Base-by-base conservation (phyloP, 2,888 invertebrate genomes). In the Microctonus brassicae region DNA sequence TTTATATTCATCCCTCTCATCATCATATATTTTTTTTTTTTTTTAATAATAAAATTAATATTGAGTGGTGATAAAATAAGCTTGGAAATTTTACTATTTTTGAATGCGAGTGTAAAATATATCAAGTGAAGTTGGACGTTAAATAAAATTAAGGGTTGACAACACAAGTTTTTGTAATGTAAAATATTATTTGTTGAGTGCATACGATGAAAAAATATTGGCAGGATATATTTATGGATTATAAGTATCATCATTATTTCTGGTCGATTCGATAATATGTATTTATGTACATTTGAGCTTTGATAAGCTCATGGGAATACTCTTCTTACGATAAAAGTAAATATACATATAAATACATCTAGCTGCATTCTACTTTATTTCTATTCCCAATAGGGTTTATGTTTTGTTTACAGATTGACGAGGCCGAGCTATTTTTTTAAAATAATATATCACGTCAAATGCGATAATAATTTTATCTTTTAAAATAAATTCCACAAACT, bases 241-340 rank as follows among this genome's bases (percentile, higher is more conserved):
- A 55, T 29, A 20, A 26, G 26, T 22, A 29, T 17, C 26, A 17
- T 26, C 65, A 34, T 53, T 65, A 53, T 34, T 65, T 65, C 22
- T 65, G 36, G 36, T 55, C 55, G 29, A 9, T 11, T 53, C 53
- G 55, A 55, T 65, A 42, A 63, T 52, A n/a, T 63, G 29, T 29
- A n/a, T 29, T 33, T 17, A 26, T 13, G 63, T 7, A 39, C 24
- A 34, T 20, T 60, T 11, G 5, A 60, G 33, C 4, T 34, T 20
- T 60, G 9, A 20, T 17, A 20, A 29, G 34, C 34, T 7, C 34
- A 57, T 29, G 17, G 1, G 47, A n/a, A 47, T 20, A 47, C 17
- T 20, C 17, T 47, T n/a, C 17, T 47, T 6, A 47, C 17, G 47
- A 47, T 47, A 47, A 60, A 34, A 29, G 29, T 29, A 29, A n/a